Conservation (phyloP, 92 coral and sea anemone species). For the Plumapathes pennacea region DNA sequence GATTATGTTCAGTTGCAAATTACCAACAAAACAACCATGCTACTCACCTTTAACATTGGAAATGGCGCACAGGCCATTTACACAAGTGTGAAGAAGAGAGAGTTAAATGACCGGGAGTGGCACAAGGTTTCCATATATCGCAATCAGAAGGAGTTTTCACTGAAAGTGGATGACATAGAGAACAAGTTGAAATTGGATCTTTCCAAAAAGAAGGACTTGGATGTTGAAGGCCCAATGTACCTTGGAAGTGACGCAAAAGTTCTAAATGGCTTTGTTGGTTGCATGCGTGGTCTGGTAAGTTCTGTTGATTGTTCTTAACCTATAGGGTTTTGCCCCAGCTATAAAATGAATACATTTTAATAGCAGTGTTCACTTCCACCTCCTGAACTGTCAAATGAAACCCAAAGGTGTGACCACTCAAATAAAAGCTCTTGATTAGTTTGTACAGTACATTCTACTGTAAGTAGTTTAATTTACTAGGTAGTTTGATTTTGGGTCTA, state of each 20-base stretch:
- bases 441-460: no score
- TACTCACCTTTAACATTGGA: constrained; percentile 60
- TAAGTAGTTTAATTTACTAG: no score
- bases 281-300: constrained; percentile 82
- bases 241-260: constrained; percentile 58
- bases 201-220: constrained; percentile 54
- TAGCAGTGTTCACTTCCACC: no score
- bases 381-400: no score
- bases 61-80: constrained; percentile 35
- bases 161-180: constrained; percentile 42
- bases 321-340: no score
- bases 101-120: constrained; percentile 61
- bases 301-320: no score
- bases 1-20: constrained; percentile 64
- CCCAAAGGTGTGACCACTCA: no score
- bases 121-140: constrained; percentile 63
- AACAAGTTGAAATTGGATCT: constrained; percentile 25
- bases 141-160: constrained; percentile 68
- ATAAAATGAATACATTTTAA: no score
- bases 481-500: neutral
- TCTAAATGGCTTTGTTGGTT: constrained; percentile 75
- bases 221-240: constrained; percentile 39
- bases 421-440: no score
- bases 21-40: constrained; percentile 48
- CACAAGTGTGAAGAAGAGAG: constrained; percentile 18